Evolutionary conservation across 2,888 invertebrate genomes (phyloP).

Genomic region (Villa cingulata): DNA sequence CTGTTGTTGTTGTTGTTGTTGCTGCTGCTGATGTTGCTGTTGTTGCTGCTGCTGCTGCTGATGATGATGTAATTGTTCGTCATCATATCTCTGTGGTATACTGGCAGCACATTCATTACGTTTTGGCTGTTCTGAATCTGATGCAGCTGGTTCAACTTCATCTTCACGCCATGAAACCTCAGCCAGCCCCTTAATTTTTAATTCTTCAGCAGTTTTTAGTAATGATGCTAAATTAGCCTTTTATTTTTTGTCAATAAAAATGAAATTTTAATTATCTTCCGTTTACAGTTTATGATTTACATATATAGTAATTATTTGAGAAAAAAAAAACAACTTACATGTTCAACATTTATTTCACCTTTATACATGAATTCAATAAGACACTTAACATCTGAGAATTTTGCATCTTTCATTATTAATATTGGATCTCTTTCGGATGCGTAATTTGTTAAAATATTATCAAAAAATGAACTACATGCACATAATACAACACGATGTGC

Average conservation of each 20-base stretch:
- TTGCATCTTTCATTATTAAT: slow-evolving; percentile 78
- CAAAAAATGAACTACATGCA: slow-evolving; percentile 85
- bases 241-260: slow-evolving; percentile 20
- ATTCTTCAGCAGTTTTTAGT: slow-evolving; percentile 81
- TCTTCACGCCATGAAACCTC: slow-evolving; percentile 76
- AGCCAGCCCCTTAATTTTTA: slow-evolving; percentile 81
- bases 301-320: neutral
- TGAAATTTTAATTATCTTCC: neutral
- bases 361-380: slow-evolving; percentile 91
- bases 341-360: slow-evolving; percentile 88
- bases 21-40: neutral
- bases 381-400: slow-evolving; percentile 78
- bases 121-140: slow-evolving; percentile 4
- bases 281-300: neutral
- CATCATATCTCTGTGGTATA: slow-evolving; percentile 6
- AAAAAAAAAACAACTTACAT: slow-evolving; percentile 47
- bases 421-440: slow-evolving; percentile 70
- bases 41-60: slow-evolving; percentile 3
- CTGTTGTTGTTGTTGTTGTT: neutral
- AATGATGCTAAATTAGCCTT: slow-evolving; percentile 77
- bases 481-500: slow-evolving; percentile 80
- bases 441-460: slow-evolving; percentile 63
- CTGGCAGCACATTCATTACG: slow-evolving; percentile 1
- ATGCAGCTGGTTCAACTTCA: slow-evolving; percentile 20
- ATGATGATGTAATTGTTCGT: neutral